A percentile compares a stretch with the other conserved stretches of the same genome.
Evolutionary conservation across 2,888 invertebrate genomes (phyloP).

Genomic region (Drosophila koepferae): DNA sequence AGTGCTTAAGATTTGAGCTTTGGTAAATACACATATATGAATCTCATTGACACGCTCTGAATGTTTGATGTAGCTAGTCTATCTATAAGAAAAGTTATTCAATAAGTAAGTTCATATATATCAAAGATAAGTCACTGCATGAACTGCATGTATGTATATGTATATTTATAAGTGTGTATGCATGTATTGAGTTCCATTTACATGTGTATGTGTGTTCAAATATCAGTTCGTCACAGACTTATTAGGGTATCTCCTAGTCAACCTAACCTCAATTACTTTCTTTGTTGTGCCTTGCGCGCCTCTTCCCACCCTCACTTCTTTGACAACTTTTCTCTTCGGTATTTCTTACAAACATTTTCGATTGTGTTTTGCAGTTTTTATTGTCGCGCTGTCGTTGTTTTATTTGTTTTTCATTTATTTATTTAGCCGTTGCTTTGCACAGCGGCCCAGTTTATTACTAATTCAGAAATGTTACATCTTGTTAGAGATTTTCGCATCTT

Average conservation of each 20-base stretch:
- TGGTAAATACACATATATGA: too few relatives aligned
- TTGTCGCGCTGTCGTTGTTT: constrained; percentile 41
- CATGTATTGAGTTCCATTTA: too few relatives aligned
- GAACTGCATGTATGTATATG: too few relatives aligned
- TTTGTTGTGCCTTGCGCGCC: not conserved
- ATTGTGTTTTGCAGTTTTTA: constrained; percentile 36
- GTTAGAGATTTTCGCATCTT: constrained; percentile 51
- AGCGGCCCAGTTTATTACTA: constrained; percentile 75
- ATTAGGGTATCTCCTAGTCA: not conserved
- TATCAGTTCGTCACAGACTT: too few relatives aligned
- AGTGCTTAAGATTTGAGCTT: too few relatives aligned
- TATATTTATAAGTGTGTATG: too few relatives aligned
- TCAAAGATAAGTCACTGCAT: too few relatives aligned
- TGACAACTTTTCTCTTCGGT: constrained; percentile 37
- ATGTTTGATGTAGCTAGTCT: too few relatives aligned
- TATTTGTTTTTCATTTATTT: constrained; percentile 73
- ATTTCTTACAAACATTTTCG: constrained; percentile 42
- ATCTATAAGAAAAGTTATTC: too few relatives aligned
- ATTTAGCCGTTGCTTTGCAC: constrained; percentile 57
- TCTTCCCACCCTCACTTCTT: constrained; percentile 4
- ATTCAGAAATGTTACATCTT: constrained; percentile 75
- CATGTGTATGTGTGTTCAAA: too few relatives aligned
- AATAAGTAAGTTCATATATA: too few relatives aligned
- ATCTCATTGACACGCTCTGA: too few relatives aligned
- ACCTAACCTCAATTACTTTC: not conserved